Evolutionary conservation across 1,140 invertebrate genomes (phyloP).

Genomic region (Tetragnatha versicolor): DNA sequence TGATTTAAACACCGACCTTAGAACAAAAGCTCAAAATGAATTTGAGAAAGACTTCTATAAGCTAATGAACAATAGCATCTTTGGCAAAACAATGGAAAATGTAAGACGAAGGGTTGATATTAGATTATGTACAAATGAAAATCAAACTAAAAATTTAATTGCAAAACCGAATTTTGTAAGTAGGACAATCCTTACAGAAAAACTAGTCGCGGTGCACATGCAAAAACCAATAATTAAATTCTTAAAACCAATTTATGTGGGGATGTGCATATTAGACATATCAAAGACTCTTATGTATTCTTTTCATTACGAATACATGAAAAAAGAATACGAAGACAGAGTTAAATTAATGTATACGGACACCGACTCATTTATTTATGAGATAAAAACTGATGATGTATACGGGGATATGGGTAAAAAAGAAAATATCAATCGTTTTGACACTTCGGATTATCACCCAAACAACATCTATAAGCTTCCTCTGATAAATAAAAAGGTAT

Average conservation of each 20-base stretch:
- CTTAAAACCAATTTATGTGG: background rate
- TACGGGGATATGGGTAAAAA: too few relatives aligned
- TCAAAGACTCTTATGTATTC: background rate
- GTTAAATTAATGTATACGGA: background rate
- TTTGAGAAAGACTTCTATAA: conserved; percentile 31
- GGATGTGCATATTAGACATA: background rate
- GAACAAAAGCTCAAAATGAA: background rate
- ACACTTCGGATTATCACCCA: too few relatives aligned
- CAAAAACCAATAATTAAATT: too few relatives aligned
- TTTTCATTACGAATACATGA: background rate
- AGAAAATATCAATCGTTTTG: too few relatives aligned
- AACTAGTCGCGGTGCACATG: background rate
- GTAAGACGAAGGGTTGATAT: background rate
- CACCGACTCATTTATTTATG: too few relatives aligned
- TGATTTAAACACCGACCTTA: background rate
- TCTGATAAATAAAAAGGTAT: too few relatives aligned
- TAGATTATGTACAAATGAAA: background rate
- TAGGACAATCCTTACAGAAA: background rate
- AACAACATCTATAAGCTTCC: too few relatives aligned
- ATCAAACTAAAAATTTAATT: background rate
- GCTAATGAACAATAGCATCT: conserved; percentile 4
- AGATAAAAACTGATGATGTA: too few relatives aligned
- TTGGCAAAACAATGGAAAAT: conserved; percentile 24
- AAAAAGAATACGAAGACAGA: background rate
- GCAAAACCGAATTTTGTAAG: background rate